Percentiles rank a stretch among this genome's conserved stretches.
Conservation (phyloP, 2,113 vertebrate species). For the Sitta europaea region DNA sequence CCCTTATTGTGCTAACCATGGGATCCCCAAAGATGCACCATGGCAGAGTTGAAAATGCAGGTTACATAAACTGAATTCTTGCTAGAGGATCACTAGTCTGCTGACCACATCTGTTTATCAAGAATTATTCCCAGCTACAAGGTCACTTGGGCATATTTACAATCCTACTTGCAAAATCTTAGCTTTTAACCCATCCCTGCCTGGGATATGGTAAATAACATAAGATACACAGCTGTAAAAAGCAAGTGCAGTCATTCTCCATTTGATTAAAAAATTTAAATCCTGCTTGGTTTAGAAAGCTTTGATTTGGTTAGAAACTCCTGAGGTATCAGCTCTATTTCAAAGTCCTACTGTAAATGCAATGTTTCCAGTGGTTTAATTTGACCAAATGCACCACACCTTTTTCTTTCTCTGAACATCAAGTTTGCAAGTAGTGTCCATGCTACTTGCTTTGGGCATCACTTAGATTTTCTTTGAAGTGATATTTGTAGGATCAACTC, state of each 20-base stretch:
- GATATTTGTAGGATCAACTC: neutral
- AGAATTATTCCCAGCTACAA: neutral
- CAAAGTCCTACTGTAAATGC: neutral
- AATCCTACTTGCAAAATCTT: neutral
- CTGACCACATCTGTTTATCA: neutral
- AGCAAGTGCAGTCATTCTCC: neutral
- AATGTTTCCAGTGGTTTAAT: neutral
- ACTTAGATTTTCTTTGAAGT: neutral
- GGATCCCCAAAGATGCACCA: neutral
- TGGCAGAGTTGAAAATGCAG: neutral
- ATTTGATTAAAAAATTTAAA: neutral
- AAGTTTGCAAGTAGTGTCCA: neutral
- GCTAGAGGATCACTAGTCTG: neutral
- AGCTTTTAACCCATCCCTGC: neutral
- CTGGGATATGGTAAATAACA: neutral
- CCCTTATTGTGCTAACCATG: fast-evolving
- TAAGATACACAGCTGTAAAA: neutral
- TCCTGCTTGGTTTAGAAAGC: neutral
- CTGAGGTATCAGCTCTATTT: neutral
- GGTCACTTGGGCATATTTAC: neutral
- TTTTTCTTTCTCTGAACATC: neutral
- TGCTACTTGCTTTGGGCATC: neutral
- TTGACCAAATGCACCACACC: neutral
- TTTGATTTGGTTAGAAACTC: neutral
- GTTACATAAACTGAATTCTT: neutral